phyloP scores from a whole-genome alignment of 2,888 invertebrate species.

The Oscheius sp. region DNA sequence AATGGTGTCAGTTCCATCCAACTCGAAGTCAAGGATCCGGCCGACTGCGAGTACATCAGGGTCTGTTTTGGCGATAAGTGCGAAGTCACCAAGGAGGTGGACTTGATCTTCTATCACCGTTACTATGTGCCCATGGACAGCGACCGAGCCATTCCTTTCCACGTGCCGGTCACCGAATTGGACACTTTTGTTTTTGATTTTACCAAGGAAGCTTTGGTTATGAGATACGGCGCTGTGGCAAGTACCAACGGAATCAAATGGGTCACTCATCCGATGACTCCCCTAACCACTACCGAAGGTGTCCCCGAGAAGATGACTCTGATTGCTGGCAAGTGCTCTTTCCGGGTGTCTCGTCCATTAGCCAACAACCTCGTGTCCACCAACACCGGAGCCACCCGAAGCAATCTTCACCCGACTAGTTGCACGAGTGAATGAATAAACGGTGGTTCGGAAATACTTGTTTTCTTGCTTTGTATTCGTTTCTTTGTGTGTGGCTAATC shows the following conservation, averaged over 20 bases:
- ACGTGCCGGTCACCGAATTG: not conserved
- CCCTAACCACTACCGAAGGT: not conserved
- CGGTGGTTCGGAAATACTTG: not conserved
- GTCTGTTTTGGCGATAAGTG: not conserved
- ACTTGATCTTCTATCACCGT: not conserved
- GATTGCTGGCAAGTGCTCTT: not conserved
- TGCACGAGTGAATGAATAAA: not conserved
- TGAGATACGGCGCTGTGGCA: not conserved
- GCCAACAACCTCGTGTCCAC: not conserved
- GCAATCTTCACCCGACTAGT: not conserved
- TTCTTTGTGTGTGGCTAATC: too few species aligned
- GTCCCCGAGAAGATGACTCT: not conserved
- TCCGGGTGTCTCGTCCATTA: not conserved
- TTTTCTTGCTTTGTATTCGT: too few species aligned
- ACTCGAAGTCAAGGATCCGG: not conserved
- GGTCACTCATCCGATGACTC: not conserved
- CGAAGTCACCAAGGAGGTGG: not conserved
- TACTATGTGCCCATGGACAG: not conserved
- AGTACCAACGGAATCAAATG: not conserved
- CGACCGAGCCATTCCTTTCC: not conserved
- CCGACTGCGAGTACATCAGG: not conserved
- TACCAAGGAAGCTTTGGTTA: not conserved
- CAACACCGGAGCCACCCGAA: not conserved
- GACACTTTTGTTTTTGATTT: not conserved
- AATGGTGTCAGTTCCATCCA: not conserved